A percentile compares a stretch with the other conserved stretches of the same genome.
phyloP scores from a whole-genome alignment of 2,888 invertebrate species.

The Diarsia brunnea region DNA sequence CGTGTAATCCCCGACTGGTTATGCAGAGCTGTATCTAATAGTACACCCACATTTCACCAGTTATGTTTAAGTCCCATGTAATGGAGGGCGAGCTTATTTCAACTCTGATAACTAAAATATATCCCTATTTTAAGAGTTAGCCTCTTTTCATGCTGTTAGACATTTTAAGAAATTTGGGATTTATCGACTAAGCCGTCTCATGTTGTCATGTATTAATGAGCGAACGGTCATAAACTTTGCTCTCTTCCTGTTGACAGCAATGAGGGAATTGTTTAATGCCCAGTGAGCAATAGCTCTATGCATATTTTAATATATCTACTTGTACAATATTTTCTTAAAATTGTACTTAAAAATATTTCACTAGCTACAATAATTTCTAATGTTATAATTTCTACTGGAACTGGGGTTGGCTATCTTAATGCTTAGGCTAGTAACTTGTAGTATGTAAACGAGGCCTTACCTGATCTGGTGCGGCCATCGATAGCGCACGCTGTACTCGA shows the following conservation, averaged over 20 bases:
- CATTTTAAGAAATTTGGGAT: too few relatives aligned
- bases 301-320: not conserved
- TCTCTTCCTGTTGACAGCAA: not conserved
- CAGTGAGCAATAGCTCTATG: not conserved
- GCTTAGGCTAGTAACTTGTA: conserved; percentile 9
- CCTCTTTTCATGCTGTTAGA: too few relatives aligned
- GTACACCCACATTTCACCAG: too few relatives aligned
- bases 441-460: conserved; percentile 61
- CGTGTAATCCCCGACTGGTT: too few relatives aligned
- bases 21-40: too few relatives aligned
- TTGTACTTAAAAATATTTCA: not conserved
- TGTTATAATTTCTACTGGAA: not conserved
- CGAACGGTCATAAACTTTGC: not conserved
- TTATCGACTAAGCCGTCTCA: too few relatives aligned
- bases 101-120: too few relatives aligned
- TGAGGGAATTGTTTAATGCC: not conserved
- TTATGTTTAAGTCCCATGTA: too few relatives aligned
- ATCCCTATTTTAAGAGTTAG: too few relatives aligned
- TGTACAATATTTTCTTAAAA: not conserved
- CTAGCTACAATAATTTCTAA: not conserved
- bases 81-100: too few relatives aligned
- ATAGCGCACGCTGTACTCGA: conserved; percentile 72
- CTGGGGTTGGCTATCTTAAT: not conserved
- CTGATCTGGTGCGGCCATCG: conserved; percentile 77
- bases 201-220: not conserved